Evolutionary conservation across 2,113 vertebrate species (phyloP).

Genomic region (Pteropus alecto): DNA sequence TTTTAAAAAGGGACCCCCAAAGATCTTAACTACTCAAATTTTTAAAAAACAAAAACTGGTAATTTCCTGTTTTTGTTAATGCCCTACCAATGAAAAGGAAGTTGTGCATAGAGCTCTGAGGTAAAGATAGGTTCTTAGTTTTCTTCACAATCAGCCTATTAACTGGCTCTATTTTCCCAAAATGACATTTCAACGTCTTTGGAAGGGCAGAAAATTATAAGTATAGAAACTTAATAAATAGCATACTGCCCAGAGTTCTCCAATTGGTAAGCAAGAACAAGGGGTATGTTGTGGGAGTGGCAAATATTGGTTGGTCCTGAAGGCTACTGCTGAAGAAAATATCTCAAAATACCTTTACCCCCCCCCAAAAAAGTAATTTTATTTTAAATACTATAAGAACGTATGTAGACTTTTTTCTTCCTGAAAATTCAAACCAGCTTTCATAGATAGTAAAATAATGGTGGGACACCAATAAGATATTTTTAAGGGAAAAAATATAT

Average conservation of each 20-base stretch:
- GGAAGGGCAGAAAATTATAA: slow-evolving; percentile 6
- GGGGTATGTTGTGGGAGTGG: neutral
- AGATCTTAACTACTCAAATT: neutral
- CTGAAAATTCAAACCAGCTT: slow-evolving; percentile 45
- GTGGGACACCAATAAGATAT: slow-evolving; percentile 8
- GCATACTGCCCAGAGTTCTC: neutral
- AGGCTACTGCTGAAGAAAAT: neutral
- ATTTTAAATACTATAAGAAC: slow-evolving; percentile 28
- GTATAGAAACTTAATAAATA: neutral
- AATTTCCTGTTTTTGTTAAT: slow-evolving; percentile 3
- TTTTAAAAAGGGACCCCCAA: neutral
- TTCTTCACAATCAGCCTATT: slow-evolving; percentile 29
- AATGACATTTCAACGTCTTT: slow-evolving; percentile 38
- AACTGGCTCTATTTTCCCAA: slow-evolving; percentile 23
- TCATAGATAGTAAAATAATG: slow-evolving; percentile 40
- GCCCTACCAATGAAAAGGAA: neutral
- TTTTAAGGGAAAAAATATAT: neutral
- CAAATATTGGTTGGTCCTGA: neutral
- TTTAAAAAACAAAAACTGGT: neutral
- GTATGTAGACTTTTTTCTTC: neutral
- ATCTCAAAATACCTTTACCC: neutral
- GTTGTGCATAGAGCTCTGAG: neutral
- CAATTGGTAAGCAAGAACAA: neutral
- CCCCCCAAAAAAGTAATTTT: neutral
- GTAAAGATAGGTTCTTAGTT: neutral